phyloP scores from a whole-genome alignment of 2,888 invertebrate species.

The Portevinia maculata region DNA sequence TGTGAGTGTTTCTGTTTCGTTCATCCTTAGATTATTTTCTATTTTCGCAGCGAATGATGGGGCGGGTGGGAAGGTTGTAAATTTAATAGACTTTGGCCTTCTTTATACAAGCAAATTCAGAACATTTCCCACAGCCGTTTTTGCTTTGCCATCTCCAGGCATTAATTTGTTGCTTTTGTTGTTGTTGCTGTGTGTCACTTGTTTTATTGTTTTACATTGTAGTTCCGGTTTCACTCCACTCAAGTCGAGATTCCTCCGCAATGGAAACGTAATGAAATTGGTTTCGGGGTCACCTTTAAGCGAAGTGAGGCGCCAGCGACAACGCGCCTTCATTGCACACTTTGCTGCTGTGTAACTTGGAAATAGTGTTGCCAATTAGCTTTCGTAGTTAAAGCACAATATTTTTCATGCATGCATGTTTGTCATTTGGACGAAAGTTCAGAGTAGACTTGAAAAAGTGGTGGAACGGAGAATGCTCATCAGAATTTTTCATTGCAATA shows the following conservation, averaged over 20 bases:
- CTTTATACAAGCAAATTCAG: constrained; percentile 5
- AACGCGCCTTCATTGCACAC: constrained; percentile 8
- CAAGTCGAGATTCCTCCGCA: constrained; percentile 15
- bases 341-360: constrained; percentile 4
- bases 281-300: constrained; percentile 36
- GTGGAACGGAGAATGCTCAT: too few species aligned
- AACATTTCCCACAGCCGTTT: constrained; percentile 12
- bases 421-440: too few species aligned
- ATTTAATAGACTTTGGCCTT: constrained; percentile 47
- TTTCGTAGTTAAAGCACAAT: too few species aligned
- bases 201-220: constrained; percentile 43
- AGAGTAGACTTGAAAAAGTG: too few species aligned
- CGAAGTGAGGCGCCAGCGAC: constrained; percentile 1
- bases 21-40: constrained; percentile 3
- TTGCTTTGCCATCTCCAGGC: background rate
- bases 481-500: too few species aligned
- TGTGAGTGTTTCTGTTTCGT: constrained; percentile 25
- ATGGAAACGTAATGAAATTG: constrained; percentile 38
- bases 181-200: constrained; percentile 38
- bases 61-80: constrained; percentile 23
- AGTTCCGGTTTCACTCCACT: constrained; percentile 3
- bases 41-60: background rate
- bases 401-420: too few species aligned
- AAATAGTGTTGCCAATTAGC: too few species aligned
- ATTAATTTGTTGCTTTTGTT: constrained; percentile 28